Conservation (phyloP, 2,113 vertebrate genomes). For the Semnornis frantzii region DNA sequence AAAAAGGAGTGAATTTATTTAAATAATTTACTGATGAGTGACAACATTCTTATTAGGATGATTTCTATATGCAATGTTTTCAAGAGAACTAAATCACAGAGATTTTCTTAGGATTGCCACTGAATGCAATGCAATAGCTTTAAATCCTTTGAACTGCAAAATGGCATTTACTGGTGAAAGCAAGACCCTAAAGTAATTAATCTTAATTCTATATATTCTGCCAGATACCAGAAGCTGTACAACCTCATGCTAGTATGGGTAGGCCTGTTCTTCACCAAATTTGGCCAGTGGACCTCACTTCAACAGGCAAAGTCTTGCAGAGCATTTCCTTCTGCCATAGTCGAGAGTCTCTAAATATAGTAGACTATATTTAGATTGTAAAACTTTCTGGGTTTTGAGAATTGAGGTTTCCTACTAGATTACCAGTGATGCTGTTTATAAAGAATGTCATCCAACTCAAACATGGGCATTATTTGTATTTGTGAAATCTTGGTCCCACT, state of each 20-base stretch:
- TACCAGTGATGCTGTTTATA: not conserved
- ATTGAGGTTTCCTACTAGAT: not conserved
- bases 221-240: not conserved
- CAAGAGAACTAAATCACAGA: not conserved
- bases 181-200: not conserved
- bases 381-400: not conserved
- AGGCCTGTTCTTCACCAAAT: not conserved
- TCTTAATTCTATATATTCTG: not conserved
- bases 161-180: not conserved
- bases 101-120: not conserved
- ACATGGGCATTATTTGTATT: not conserved
- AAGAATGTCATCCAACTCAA: not conserved
- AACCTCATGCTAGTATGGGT: not conserved
- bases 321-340: not conserved
- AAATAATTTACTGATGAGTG: not conserved
- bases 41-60: not conserved
- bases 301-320: not conserved
- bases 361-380: not conserved
- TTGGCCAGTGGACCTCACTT: not conserved
- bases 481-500: not conserved
- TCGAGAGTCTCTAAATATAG: not conserved
- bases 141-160: not conserved
- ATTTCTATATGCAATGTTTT: not conserved
- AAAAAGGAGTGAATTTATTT: not conserved
- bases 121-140: not conserved